Evolutionary conservation across 1,140 invertebrate species (phyloP).

Genomic region (Berghia stephanieae): DNA sequence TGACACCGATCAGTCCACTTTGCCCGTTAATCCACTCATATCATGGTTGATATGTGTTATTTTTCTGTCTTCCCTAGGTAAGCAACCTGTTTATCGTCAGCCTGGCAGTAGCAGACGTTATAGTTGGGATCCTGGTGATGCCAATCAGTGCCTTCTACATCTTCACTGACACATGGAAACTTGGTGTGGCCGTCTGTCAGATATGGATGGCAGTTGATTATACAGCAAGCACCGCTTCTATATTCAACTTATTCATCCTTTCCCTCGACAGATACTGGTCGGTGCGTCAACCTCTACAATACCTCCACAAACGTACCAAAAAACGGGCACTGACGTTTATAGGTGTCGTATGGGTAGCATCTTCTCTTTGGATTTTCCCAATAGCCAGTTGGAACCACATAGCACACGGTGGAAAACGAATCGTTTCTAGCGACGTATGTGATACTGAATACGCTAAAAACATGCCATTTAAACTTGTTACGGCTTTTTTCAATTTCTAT

Average conservation of each 20-base stretch:
- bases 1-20: no score
- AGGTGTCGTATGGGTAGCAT: slow-evolving; percentile 69
- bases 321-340: slow-evolving; percentile 70
- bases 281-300: slow-evolving; percentile 73
- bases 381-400: slow-evolving; percentile 70
- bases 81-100: slow-evolving; percentile 77
- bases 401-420: slow-evolving; percentile 56
- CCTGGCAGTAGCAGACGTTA: slow-evolving; percentile 74
- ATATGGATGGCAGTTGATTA: slow-evolving; percentile 70
- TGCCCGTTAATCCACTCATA: no score
- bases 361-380: slow-evolving; percentile 69
- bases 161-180: slow-evolving; percentile 71
- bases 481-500: slow-evolving; percentile 72
- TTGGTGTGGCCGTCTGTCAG: slow-evolving; percentile 71
- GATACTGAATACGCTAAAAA: slow-evolving; percentile 72
- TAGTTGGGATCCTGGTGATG: slow-evolving; percentile 75
- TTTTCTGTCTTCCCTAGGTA: no score
- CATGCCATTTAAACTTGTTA: slow-evolving; percentile 69
- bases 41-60: no score
- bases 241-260: slow-evolving; percentile 73
- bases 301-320: slow-evolving; percentile 72
- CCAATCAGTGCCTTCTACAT: slow-evolving; percentile 72
- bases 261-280: slow-evolving; percentile 68
- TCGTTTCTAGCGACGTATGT: slow-evolving; percentile 64
- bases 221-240: slow-evolving; percentile 74